Conservation (phyloP, 2,888 invertebrate species). For the Aspidiotus rigidus region DNA sequence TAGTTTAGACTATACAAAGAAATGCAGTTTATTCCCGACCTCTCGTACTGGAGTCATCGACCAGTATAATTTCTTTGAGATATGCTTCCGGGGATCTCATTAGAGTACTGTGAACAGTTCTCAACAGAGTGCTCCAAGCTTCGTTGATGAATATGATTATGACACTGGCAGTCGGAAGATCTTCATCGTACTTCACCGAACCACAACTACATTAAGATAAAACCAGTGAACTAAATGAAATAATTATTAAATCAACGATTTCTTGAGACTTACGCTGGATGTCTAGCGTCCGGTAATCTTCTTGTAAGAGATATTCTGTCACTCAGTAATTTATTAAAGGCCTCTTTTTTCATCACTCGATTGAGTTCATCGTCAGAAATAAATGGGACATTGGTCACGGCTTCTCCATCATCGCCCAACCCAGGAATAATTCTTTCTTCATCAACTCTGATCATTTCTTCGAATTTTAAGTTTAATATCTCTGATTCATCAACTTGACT, state of each 20-base stretch:
- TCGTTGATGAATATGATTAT: slow-evolving; percentile 84
- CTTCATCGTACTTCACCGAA: slow-evolving; percentile 53
- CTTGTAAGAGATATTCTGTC: slow-evolving; percentile 79
- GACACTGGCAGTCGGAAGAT: slow-evolving; percentile 61
- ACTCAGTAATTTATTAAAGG: slow-evolving; percentile 79
- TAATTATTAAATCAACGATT: not conserved
- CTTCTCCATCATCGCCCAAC: slow-evolving; percentile 62
- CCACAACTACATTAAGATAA: slow-evolving; percentile 48
- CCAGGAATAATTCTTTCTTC: slow-evolving; percentile 57
- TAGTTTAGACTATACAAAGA: not conserved
- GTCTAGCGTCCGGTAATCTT: slow-evolving; percentile 57
- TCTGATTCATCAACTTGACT: not conserved
- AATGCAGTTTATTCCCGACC: slow-evolving; percentile 43
- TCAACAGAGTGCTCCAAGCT: slow-evolving; percentile 70
- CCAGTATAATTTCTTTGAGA: slow-evolving; percentile 82
- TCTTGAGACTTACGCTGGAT: slow-evolving; percentile 37
- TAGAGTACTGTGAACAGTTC: slow-evolving; percentile 84
- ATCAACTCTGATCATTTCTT: slow-evolving; percentile 52
- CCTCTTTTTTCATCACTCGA: slow-evolving; percentile 66
- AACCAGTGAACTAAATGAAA: slow-evolving; percentile 11
- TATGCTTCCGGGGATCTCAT: slow-evolving; percentile 60
- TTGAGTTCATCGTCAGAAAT: slow-evolving; percentile 54
- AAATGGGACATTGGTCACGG: slow-evolving; percentile 54
- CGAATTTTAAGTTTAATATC: slow-evolving; percentile 38
- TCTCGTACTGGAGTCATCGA: slow-evolving; percentile 86